Evolutionary conservation across 2,888 invertebrate species (phyloP).

Genomic region (Lasioglossum malachurum): DNA sequence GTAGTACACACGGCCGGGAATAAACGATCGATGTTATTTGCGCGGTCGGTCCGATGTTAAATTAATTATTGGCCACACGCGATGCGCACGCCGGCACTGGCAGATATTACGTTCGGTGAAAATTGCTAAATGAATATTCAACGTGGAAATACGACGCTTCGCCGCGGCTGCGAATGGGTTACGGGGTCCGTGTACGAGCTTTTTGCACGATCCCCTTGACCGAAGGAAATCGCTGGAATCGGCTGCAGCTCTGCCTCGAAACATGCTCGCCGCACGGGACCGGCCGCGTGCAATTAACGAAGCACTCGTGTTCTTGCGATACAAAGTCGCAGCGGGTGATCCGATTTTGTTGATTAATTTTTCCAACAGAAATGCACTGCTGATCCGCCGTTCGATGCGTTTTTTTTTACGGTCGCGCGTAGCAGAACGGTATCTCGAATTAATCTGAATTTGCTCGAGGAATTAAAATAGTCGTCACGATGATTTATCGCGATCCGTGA

Average conservation of each 20-base stretch:
- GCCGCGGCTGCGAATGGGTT: conserved; percentile 24
- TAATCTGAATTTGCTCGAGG: neutral
- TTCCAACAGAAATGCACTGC: neutral
- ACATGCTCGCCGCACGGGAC: neutral
- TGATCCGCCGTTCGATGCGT: neutral
- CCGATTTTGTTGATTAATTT: neutral
- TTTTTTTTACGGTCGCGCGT: neutral
- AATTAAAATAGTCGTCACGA: neutral
- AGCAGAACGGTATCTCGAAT: neutral
- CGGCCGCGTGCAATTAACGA: neutral
- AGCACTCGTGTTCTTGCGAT: neutral
- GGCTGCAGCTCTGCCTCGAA: neutral
- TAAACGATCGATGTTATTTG: conserved; percentile 65
- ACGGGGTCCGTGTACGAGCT: neutral
- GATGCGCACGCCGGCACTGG: conserved; percentile 1
- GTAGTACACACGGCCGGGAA: conserved; percentile 44
- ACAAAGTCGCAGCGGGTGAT: neutral
- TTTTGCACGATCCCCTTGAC: neutral
- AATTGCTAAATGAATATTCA: conserved; percentile 50
- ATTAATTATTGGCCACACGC: conserved; percentile 57
- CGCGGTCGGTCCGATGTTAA: conserved; percentile 57
- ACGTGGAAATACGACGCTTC: neutral
- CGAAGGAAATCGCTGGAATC: neutral
- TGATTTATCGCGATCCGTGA: neutral
- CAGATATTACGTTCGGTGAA: conserved; percentile 21